Evolutionary conservation across 2,113 vertebrate species (phyloP).

Genomic region (Otus sunia): DNA sequence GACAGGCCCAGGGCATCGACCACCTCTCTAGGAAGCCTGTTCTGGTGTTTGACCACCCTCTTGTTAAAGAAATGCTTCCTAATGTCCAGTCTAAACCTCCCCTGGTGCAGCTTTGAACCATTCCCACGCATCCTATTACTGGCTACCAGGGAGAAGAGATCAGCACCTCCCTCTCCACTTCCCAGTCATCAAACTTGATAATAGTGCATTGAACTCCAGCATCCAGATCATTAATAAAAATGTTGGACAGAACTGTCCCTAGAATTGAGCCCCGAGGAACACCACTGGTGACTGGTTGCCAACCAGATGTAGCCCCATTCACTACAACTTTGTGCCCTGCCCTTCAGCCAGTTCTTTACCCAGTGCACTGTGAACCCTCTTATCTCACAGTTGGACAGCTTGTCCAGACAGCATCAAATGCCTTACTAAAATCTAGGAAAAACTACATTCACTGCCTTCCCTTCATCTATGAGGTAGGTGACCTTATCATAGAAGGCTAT

Average conservation of each 20-base stretch:
- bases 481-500: not conserved
- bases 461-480: not conserved
- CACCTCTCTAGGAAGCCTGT: not conserved
- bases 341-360: not conserved
- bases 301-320: not conserved
- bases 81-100: too few relatives aligned
- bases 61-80: not conserved
- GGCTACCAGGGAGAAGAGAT: not conserved
- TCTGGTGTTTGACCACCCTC: not conserved
- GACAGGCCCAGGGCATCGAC: not conserved
- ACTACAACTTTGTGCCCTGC: not conserved
- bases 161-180: not conserved
- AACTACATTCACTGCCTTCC: accelerated
- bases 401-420: not conserved
- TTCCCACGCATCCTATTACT: not conserved
- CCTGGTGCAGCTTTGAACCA: accelerated
- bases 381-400: not conserved
- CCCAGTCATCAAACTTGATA: not conserved
- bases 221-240: not conserved
- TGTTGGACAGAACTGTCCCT: not conserved
- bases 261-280: not conserved
- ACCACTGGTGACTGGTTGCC: not conserved
- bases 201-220: not conserved
- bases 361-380: accelerated
- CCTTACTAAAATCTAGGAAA: not conserved